A percentile compares a stretch with the other conserved stretches of the same genome.
Conservation (phyloP, 2,797 vertebrate species). For the Chrysocyon brachyurus region DNA sequence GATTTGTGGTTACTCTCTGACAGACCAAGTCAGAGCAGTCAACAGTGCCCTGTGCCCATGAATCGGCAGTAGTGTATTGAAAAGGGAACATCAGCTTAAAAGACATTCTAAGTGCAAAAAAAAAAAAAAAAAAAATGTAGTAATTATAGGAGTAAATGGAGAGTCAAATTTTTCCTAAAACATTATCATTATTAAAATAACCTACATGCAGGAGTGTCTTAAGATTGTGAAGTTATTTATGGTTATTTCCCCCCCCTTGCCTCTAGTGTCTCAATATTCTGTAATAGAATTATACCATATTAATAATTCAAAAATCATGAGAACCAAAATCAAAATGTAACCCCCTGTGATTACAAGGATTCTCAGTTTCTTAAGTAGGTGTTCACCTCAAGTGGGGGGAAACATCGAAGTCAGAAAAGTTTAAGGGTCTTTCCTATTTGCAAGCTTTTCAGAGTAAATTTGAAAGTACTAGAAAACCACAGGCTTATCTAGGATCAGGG, state of each 20-base stretch:
- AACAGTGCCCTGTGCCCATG: background rate
- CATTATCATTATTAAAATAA: constrained; percentile 25
- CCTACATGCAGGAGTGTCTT: background rate
- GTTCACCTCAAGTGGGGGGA: background rate
- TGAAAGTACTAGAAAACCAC: constrained; percentile 34
- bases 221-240: background rate
- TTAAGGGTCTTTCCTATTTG: constrained; percentile 38
- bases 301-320: constrained; percentile 52
- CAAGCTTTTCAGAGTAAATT: constrained; percentile 37
- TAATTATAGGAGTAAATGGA: constrained; percentile 59
- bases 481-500: background rate
- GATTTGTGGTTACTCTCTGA: background rate
- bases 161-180: constrained; percentile 61
- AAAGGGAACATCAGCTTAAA: constrained; percentile 54
- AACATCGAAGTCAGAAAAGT: constrained; percentile 42
- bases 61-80: background rate
- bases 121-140: constrained; percentile 62
- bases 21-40: background rate
- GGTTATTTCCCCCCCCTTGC: background rate
- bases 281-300: background rate
- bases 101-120: constrained; percentile 49
- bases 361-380: constrained; percentile 53
- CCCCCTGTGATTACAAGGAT: background rate
- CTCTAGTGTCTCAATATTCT: constrained; percentile 42
- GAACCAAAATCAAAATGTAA: constrained; percentile 60